Conservation (phyloP, 1,140 invertebrate genomes). For the Archegozetes longisetosus region DNA sequence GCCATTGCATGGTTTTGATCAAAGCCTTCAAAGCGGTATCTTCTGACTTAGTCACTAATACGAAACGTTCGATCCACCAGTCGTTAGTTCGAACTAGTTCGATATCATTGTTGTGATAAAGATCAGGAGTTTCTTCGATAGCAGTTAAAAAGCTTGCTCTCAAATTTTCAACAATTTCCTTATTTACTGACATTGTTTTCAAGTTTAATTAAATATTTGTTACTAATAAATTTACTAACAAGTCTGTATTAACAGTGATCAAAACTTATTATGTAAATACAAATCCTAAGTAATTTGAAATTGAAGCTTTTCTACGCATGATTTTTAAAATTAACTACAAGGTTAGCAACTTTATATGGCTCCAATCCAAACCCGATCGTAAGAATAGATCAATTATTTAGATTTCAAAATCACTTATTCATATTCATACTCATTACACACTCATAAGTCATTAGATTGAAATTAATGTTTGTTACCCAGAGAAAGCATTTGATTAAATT, state of each 20-base stretch:
- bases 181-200: background rate
- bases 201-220: background rate
- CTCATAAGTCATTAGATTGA: too few relatives aligned
- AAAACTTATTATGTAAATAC: background rate
- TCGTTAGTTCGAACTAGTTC: slow-evolving; percentile 17
- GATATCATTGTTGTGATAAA: slow-evolving; percentile 16
- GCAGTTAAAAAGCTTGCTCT: background rate
- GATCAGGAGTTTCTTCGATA: background rate
- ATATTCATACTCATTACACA: too few relatives aligned
- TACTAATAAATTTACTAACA: background rate
- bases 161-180: background rate
- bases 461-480: too few relatives aligned
- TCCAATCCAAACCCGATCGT: too few relatives aligned
- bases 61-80: slow-evolving; percentile 18
- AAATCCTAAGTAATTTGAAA: background rate
- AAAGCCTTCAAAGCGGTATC: slow-evolving; percentile 14
- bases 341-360: too few relatives aligned
- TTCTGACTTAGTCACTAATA: slow-evolving; percentile 12
- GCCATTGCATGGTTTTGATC: slow-evolving; percentile 14
- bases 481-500: too few relatives aligned
- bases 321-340: too few relatives aligned
- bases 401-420: too few relatives aligned
- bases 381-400: too few relatives aligned
- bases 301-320: too few relatives aligned
- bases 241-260: background rate